A percentile compares a stretch with the other conserved stretches of the same genome.
These are phyloP conservation scores for Hyposmocoma kahamanoa DNA, from an alignment of 1,140 invertebrate species.

Conservation along the genomic window DNA sequence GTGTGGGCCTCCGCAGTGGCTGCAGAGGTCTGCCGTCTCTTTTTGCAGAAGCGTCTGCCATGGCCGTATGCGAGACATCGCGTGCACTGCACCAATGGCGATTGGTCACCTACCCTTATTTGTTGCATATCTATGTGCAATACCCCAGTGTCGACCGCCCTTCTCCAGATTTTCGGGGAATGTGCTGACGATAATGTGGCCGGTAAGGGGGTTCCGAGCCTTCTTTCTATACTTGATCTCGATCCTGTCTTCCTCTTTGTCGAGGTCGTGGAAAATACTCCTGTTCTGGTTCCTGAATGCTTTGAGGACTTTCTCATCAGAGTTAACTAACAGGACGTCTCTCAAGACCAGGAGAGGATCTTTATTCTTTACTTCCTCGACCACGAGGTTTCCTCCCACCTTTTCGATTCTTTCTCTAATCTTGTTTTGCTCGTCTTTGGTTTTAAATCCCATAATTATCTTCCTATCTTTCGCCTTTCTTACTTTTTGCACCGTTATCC, in stretches of 20 bases:
- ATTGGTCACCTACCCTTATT: neutral
- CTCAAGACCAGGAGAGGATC: no score
- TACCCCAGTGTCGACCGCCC: neutral
- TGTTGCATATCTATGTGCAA: neutral
- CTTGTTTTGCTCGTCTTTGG: neutral
- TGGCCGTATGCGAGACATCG: no score
- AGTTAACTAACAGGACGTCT: neutral
- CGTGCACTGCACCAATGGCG: neutral
- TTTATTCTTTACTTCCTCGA: neutral
- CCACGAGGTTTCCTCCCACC: neutral
- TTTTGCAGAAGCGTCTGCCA: neutral
- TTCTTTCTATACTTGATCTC: neutral
- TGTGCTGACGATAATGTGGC: neutral
- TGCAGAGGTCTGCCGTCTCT: neutral
- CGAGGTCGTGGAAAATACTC: neutral
- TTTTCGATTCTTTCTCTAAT: neutral
- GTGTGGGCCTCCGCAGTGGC: neutral
- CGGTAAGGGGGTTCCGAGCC: neutral
- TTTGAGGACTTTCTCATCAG: neutral
- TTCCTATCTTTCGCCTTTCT: neutral
- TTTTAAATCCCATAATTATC: no score
- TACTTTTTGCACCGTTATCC: neutral
- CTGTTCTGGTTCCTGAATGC: neutral
- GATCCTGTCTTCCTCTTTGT: neutral
- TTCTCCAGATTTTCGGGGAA: neutral